Base-by-base conservation (phyloP, 2,113 vertebrate species). In the Gambusia affinis region DNA sequence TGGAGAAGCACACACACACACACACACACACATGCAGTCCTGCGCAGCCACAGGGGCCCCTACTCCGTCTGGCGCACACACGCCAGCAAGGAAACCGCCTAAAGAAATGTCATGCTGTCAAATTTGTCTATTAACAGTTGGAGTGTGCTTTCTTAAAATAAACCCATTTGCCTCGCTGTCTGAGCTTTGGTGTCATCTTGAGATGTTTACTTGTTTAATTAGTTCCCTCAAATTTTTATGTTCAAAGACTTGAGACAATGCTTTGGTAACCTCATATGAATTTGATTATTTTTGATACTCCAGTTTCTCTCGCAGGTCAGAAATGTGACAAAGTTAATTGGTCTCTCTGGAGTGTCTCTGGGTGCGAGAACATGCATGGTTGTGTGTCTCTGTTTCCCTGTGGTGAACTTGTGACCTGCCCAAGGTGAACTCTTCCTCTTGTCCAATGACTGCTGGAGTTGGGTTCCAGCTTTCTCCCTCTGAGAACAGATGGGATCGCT, bases 51-150 rank as follows among this genome's bases (percentile, higher is more conserved):
- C 65, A 47, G 47, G 74, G 64, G 72, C 60, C 72, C 14, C 37
- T 24, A 30, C 64, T 60, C 57, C 19, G n/a, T 44, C 73, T 73
- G 60, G 65, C 6, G 0, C 44, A 62, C 27, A 67, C 11, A 76
- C 33, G 19, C 64, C 71, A 54, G 64, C 10, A 22, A 29, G 42
- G 65, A 73, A 69, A 80, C 22, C 63, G 51, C 65, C 77, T 79
- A 27, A 22, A 70, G 64, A 27, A 61, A 80, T 66, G 64, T 64
- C 70, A 30, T 78, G 82, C 78, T 79, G 85, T 60, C 80, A 76
- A 81, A 75, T 72, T 3, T 30, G 47, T 31, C 12, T 67, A 4
- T 68, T 15, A 44, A 4, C 11, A 6, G 51, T 3, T 12, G 14
- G n/a, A 3, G 44, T 60, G 35, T 64, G 14, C 33, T 24, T 64